Conservation (phyloP, 2,113 vertebrate species). For the Pyxicephalus adspersus region DNA sequence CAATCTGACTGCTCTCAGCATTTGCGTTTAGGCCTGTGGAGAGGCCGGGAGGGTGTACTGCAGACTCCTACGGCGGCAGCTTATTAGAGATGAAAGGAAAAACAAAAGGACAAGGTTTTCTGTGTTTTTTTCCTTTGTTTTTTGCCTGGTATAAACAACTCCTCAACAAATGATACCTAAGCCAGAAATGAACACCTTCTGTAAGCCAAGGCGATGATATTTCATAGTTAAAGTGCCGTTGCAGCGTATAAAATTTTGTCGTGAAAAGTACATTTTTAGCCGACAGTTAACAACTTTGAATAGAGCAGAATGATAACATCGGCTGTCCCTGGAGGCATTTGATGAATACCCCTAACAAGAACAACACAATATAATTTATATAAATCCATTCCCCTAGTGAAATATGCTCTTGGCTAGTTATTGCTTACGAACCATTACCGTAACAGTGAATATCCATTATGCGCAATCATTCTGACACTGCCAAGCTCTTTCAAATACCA, state of each 20-base stretch:
- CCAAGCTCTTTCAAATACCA: neutral
- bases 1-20: too few species aligned
- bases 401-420: conserved; percentile 30
- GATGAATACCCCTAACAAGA: conserved; percentile 3
- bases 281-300: neutral
- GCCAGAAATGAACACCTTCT: neutral
- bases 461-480: neutral
- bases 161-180: too few species aligned
- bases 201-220: neutral
- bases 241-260: neutral
- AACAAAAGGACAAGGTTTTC: too few species aligned
- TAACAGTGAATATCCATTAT: conserved; percentile 5
- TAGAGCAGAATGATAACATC: neutral
- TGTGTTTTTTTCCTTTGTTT: too few species aligned
- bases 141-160: too few species aligned
- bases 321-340: neutral
- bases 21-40: too few species aligned
- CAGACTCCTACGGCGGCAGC: too few species aligned
- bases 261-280: neutral
- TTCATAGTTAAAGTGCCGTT: neutral
- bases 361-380: neutral
- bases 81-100: too few species aligned
- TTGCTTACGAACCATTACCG: conserved; percentile 13
- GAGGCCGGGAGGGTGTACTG: too few species aligned
- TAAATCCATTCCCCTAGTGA: neutral